phyloP scores from a whole-genome alignment of 2,888 invertebrate species.

The Myopa tessellatipennis region DNA sequence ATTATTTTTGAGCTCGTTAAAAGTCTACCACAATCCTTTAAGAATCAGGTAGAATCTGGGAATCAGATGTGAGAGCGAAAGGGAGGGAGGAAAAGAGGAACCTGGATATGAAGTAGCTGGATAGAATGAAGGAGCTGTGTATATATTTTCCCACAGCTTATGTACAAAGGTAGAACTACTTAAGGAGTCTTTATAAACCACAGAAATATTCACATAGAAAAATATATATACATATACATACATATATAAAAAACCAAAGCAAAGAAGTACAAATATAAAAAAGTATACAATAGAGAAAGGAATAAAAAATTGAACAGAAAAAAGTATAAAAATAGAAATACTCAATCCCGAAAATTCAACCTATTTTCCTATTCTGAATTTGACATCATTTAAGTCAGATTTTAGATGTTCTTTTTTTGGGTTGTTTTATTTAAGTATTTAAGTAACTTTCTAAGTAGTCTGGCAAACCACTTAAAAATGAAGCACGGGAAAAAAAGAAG shows the following conservation, averaged over 20 bases:
- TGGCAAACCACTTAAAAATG: neutral
- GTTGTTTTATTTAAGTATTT: neutral
- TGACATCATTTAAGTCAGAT: neutral
- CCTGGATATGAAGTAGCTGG: neutral
- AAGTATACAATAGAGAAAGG: no score
- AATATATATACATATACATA: no score
- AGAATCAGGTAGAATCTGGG: neutral
- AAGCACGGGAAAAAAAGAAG: no score
- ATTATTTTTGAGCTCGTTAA: conserved; percentile 3
- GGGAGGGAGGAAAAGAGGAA: neutral
- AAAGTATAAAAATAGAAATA: neutral
- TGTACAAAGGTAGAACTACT: neutral
- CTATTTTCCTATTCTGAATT: neutral
- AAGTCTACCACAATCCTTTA: conserved; percentile 9
- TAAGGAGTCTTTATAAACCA: neutral
- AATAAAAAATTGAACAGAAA: neutral
- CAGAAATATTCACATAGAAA: neutral
- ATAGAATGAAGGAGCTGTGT: neutral
- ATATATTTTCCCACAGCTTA: neutral
- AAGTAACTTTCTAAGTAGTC: neutral
- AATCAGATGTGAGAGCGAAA: neutral
- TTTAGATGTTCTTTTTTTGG: neutral
- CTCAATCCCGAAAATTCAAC: neutral
- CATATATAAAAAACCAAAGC: no score
- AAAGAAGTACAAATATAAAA: no score